phyloP scores from a whole-genome alignment of 2,888 invertebrate genomes.

The Synergus laeviventris region DNA sequence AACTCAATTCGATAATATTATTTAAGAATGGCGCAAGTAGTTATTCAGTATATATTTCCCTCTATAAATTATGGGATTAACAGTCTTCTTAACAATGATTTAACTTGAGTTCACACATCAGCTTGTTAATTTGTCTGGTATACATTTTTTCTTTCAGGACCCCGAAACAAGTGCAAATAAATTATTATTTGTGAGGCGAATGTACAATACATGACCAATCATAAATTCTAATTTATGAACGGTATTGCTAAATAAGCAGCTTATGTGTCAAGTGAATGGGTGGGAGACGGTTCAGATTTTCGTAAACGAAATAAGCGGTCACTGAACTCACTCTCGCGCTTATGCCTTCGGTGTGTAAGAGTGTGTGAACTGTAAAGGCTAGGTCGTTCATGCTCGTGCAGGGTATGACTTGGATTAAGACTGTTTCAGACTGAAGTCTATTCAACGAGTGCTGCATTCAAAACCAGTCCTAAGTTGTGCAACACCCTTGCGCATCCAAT shows the following conservation, averaged over 20 bases:
- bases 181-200: background rate
- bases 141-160: background rate
- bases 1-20: background rate
- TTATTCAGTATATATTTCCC: background rate
- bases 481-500: background rate
- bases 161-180: background rate
- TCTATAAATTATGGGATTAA: background rate
- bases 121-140: background rate
- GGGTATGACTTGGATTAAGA: slow-evolving; percentile 15
- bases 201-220: slow-evolving; percentile 4
- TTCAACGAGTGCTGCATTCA: slow-evolving; percentile 8
- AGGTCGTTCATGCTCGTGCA: slow-evolving; percentile 25
- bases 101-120: too few species aligned
- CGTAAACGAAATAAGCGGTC: slow-evolving; percentile 54
- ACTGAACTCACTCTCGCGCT: slow-evolving; percentile 52
- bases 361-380: slow-evolving; percentile 23
- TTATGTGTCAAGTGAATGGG: slow-evolving; percentile 34
- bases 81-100: background rate
- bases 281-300: slow-evolving; percentile 46
- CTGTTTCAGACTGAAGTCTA: background rate
- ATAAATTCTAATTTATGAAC: slow-evolving; percentile 31
- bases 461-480: background rate
- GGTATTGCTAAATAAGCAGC: slow-evolving; percentile 31
- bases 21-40: background rate
- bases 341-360: background rate